phyloP scores from a whole-genome alignment of 2,888 invertebrate genomes.

The Autographa gamma region DNA sequence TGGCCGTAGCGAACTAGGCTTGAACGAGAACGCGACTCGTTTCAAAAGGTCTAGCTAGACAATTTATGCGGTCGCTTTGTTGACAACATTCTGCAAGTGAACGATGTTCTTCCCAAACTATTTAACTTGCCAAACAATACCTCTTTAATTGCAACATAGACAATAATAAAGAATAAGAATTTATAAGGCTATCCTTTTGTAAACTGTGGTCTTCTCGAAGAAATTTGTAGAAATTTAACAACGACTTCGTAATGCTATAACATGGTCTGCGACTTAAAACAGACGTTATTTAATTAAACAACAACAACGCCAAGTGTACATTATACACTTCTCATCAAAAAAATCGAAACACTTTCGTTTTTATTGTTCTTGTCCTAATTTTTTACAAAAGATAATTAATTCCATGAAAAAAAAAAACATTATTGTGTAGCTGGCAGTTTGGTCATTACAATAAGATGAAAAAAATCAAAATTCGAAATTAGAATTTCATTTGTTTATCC shows the following conservation, averaged over 20 bases:
- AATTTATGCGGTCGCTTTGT: constrained; percentile 69
- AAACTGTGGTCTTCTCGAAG: constrained; percentile 17
- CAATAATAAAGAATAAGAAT: constrained; percentile 39
- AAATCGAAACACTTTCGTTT: too few species aligned
- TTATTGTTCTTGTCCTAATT: too few species aligned
- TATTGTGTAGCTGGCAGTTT: too few species aligned
- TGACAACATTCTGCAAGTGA: constrained; percentile 62
- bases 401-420: too few species aligned
- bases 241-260: constrained; percentile 31
- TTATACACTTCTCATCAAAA: too few species aligned
- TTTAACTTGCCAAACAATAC: constrained; percentile 40
- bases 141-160: constrained; percentile 12
- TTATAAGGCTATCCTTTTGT: constrained; percentile 32
- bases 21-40: constrained; percentile 63
- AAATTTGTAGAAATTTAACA: constrained; percentile 38
- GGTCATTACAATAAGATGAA: too few species aligned
- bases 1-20: constrained; percentile 70
- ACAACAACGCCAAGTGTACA: constrained; percentile 6
- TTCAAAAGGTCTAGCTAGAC: constrained; percentile 68
- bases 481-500: too few species aligned
- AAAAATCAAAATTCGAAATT: too few species aligned
- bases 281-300: constrained; percentile 50
- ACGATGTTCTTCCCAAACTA: constrained; percentile 48
- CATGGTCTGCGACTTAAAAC: constrained; percentile 29
- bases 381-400: too few species aligned